Evolutionary conservation across 1,140 invertebrate genomes (phyloP).

Genomic region (Drosophila sulfurigaster): DNA sequence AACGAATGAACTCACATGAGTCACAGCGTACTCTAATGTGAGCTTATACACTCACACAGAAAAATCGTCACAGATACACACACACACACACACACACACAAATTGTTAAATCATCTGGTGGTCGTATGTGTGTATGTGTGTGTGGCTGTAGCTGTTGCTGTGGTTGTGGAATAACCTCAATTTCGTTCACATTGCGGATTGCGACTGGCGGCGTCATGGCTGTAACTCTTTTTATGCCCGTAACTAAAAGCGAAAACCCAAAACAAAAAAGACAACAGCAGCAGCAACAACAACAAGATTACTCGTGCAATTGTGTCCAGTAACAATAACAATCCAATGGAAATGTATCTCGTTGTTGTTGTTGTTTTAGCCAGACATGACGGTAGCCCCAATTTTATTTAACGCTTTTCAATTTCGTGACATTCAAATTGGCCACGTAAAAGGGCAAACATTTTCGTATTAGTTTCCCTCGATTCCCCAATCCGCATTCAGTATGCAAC

Average conservation of each 20-base stretch:
- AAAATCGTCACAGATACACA: neutral
- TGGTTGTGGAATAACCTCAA: constrained; percentile 70
- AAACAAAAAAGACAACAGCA: constrained; percentile 44
- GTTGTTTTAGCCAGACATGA: constrained; percentile 23
- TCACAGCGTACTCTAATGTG: constrained; percentile 55
- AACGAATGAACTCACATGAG: constrained; percentile 72
- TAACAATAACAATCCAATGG: constrained; percentile 18
- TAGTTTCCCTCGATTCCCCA: constrained; percentile 9
- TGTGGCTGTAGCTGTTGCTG: too few relatives aligned
- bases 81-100: constrained; percentile 18
- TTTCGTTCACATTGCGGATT: constrained; percentile 68
- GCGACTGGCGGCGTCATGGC: constrained; percentile 66
- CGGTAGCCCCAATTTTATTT: constrained; percentile 61
- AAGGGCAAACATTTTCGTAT: constrained; percentile 55
- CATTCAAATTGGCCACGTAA: constrained; percentile 69
- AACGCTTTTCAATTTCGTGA: constrained; percentile 69
- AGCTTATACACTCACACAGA: constrained; percentile 23
- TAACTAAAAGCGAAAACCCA: constrained; percentile 31
- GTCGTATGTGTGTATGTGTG: neutral
- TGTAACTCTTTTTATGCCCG: constrained; percentile 53
- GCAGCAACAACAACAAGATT: constrained; percentile 31
- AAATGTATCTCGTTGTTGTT: constrained; percentile 21
- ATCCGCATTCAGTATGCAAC: constrained; percentile 30
- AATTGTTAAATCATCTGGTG: constrained; percentile 73
- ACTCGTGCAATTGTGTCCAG: constrained; percentile 44